Percentiles rank a stretch among this genome's conserved stretches.
Conservation (phyloP, 92 coral and sea anemone genomes). For the Chrysogorgia sp. region DNA sequence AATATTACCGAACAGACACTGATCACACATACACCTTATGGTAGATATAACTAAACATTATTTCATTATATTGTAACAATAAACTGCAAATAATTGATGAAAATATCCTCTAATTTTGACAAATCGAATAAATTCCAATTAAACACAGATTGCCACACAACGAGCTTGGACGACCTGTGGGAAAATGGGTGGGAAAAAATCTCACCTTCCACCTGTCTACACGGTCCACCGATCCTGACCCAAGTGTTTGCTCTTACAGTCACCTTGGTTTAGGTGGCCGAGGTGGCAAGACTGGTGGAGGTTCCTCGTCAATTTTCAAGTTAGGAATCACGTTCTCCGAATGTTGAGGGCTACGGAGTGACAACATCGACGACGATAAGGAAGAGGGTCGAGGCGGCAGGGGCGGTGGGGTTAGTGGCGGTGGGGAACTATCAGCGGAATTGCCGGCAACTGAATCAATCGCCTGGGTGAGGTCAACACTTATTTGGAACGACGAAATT, state of each 20-base stretch:
- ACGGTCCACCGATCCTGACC: no score
- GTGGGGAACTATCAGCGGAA: background rate
- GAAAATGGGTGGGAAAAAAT: no score
- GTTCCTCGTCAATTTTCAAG: background rate
- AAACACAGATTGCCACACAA: no score
- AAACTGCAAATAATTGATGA: no score
- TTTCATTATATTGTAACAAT: no score
- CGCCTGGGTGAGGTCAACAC: conserved; percentile 21
- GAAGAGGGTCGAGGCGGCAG: background rate
- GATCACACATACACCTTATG: no score
- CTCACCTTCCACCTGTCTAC: no score
- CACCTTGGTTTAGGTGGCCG: conserved; percentile 18
- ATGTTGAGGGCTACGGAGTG: conserved; percentile 3
- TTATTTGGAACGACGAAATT: conserved; percentile 13
- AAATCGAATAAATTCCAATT: no score
- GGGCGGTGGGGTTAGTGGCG: conserved; percentile 22
- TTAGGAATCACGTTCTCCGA: background rate
- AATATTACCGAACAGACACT: no score
- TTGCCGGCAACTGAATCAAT: background rate
- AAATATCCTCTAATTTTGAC: no score
- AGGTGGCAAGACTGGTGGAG: conserved; percentile 34
- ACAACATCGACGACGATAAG: conserved; percentile 12
- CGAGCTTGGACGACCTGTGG: no score
- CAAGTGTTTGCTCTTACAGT: background rate
- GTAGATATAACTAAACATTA: no score